Evolutionary conservation across 1,140 invertebrate genomes (phyloP).

Genomic region (Zaprionus nigranus): DNA sequence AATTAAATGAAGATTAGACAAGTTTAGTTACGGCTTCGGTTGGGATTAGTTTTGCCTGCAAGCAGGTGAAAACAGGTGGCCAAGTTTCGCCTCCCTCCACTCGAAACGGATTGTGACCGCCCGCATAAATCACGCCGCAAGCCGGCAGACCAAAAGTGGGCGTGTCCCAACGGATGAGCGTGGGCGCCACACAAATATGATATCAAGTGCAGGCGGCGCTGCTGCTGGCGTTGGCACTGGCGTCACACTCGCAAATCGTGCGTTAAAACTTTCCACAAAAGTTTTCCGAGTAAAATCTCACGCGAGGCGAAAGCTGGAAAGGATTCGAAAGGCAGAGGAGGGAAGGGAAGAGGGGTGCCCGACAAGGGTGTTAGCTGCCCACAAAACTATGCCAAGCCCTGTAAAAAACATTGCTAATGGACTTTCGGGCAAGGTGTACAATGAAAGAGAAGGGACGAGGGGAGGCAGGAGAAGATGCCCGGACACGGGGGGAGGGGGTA

Average conservation of each 20-base stretch:
- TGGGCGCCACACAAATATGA: conserved; percentile 68
- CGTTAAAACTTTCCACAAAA: conserved; percentile 78
- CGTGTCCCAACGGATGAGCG: conserved; percentile 28
- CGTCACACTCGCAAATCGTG: conserved; percentile 68
- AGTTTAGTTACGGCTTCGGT: conserved; percentile 10
- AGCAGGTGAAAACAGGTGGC: conserved; percentile 2
- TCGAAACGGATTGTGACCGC: conserved; percentile 42
- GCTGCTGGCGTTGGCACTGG: conserved; percentile 37
- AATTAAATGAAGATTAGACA: conserved; percentile 12
- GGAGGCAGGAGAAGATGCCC: neutral
- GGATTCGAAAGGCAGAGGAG: neutral
- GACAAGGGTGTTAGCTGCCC: conserved; percentile 19
- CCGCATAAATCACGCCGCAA: conserved; percentile 68
- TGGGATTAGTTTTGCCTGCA: conserved; percentile 4
- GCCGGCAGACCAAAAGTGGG: conserved; percentile 53
- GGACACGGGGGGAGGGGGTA: no score
- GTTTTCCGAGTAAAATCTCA: conserved; percentile 77
- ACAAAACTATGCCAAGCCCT: conserved; percentile 73
- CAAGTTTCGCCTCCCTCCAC: conserved; percentile 53
- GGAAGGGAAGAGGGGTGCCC: neutral
- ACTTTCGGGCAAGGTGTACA: conserved; percentile 55
- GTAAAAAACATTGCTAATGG: conserved; percentile 82
- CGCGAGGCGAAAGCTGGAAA: conserved; percentile 47
- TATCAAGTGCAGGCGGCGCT: conserved; percentile 74
- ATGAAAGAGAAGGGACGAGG: neutral